phyloP scores from a whole-genome alignment of 2,797 vertebrate genomes.

The Chiropotes sagulatus region DNA sequence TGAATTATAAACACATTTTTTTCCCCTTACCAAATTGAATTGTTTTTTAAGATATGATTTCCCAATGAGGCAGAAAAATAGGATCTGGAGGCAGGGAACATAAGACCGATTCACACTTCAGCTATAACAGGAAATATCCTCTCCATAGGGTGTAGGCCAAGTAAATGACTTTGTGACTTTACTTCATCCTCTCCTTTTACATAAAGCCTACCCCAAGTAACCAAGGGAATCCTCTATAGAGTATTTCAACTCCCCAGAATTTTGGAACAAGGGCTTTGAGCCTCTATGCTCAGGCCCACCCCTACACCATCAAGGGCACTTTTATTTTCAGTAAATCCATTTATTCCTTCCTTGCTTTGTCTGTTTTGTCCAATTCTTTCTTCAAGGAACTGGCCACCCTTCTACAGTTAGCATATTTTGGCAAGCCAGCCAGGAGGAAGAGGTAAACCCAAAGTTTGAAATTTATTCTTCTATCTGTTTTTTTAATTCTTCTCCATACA shows the following conservation, averaged over 20 bases:
- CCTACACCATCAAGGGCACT: background rate
- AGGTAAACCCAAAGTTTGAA: background rate
- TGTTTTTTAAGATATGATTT: background rate
- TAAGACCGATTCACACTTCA: background rate
- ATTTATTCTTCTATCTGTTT: background rate
- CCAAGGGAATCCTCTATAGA: background rate
- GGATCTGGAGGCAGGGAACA: background rate
- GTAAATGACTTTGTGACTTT: background rate
- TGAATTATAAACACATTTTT: constrained; percentile 50
- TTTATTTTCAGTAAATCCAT: background rate
- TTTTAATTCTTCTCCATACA: background rate
- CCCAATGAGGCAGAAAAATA: background rate
- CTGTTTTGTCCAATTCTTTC: background rate
- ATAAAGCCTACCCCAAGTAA: background rate
- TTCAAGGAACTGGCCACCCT: background rate
- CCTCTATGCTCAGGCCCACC: too few relatives aligned
- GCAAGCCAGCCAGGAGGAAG: background rate
- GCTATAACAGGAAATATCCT: background rate
- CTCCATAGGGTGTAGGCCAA: background rate
- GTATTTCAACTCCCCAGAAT: background rate
- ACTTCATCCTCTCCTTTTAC: background rate
- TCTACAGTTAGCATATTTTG: background rate
- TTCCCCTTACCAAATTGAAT: background rate
- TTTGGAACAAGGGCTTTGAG: background rate
- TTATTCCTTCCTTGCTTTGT: background rate